phyloP scores from a whole-genome alignment of 2,797 vertebrate species.

The Sternotherus odoratus region DNA sequence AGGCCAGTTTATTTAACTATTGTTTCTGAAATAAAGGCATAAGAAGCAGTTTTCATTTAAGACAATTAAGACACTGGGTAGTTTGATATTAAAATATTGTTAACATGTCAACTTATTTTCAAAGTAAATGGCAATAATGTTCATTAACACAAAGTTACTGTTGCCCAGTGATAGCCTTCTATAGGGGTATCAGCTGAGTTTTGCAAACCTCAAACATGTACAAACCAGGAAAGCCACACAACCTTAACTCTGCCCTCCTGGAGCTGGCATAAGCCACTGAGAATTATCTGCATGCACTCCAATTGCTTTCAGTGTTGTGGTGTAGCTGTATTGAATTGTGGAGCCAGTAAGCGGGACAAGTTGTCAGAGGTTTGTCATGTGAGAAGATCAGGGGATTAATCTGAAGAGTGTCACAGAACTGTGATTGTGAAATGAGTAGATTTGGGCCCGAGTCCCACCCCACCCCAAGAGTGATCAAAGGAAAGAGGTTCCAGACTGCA shows the following conservation, averaged over 20 bases:
- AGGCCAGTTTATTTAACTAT: neutral
- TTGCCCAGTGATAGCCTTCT: neutral
- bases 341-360: neutral
- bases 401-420: neutral
- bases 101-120: neutral
- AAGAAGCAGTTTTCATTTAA: neutral
- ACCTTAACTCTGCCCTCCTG: neutral
- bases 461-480: neutral
- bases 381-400: neutral
- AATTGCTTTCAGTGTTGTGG: neutral
- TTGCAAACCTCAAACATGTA: neutral
- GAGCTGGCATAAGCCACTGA: neutral
- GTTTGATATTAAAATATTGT: neutral
- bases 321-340: neutral
- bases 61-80: rapidly evolving
- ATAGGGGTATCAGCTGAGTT: neutral
- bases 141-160: neutral
- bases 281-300: neutral
- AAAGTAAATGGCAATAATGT: neutral
- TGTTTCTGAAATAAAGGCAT: neutral
- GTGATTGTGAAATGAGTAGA: neutral
- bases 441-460: neutral
- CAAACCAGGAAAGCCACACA: neutral
- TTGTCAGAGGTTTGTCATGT: neutral
- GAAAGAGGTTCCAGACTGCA: neutral